These are phyloP conservation scores for Spodoptera littoralis DNA, from an alignment of 2,888 invertebrate species.

Conservation along the genomic window DNA sequence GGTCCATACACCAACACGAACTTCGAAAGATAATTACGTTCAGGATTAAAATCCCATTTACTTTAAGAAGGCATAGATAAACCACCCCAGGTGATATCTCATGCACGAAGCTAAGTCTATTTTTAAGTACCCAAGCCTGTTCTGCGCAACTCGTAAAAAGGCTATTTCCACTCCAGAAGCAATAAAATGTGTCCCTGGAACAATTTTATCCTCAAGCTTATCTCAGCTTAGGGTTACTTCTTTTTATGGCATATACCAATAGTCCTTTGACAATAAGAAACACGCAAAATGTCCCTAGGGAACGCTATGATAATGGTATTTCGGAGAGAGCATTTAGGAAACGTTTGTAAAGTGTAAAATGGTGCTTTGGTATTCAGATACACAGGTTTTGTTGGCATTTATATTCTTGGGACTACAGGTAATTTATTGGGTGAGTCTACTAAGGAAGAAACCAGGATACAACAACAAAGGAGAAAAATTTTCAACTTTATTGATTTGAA, in stretches of 20 bases:
- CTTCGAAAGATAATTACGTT: constrained; percentile 5
- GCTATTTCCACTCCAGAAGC: constrained; percentile 69
- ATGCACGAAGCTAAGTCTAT: constrained; percentile 56
- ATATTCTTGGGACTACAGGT: no score
- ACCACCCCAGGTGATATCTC: constrained; percentile 19
- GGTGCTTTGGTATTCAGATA: background rate
- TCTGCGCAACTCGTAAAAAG: constrained; percentile 69
- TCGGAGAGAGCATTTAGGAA: constrained; percentile 43
- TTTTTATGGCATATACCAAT: constrained; percentile 61
- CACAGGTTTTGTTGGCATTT: no score
- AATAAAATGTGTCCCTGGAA: constrained; percentile 71
- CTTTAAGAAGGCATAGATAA: constrained; percentile 17
- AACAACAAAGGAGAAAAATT: no score
- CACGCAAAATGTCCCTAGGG: constrained; percentile 59
- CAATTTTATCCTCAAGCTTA: constrained; percentile 65
- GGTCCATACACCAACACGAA: background rate
- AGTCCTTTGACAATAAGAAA: constrained; percentile 66
- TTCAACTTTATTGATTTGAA: no score
- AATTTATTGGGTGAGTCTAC: no score
- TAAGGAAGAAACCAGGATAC: no score
- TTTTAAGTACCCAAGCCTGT: constrained; percentile 61
- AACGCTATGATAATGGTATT: constrained; percentile 59
- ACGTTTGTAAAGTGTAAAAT: background rate
- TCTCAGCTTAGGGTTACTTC: constrained; percentile 64
- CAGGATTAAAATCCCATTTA: constrained; percentile 27